Base-by-base conservation (phyloP, 1,140 invertebrate genomes). In the Stegodyphus mimosarum region DNA sequence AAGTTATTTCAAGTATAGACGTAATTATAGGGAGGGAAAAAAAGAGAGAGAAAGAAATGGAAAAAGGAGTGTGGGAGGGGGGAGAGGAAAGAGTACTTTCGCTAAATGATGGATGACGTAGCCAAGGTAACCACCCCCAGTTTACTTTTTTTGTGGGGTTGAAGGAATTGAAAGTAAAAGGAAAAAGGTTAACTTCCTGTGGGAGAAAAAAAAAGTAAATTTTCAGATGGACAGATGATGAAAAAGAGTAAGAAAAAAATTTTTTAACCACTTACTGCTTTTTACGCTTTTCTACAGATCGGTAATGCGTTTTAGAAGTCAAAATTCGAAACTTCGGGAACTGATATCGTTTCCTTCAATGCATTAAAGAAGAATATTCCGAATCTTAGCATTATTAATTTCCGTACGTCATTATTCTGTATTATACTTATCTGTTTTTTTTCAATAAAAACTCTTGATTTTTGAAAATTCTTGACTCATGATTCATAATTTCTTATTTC, bases 1-100 rank as follows among this genome's bases (percentile, higher is more conserved):
- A 80, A 80, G 78, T 80, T 80, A 80, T 80, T 80, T 80, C 78
- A 80, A 80, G 78, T 80, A 80, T 72, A 71, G 78, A 71, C 67
- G 78, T 66, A 80, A 80, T 80, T 80, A 80, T 52, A 77, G 53
- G 64, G 18, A 18, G 48, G 53, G 72, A 80, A 48, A 69, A 79
- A n/a, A 48, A 64, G 9, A 55, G 53, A 7, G 18, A 66, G 48
- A 64, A 76, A 76, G 55, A 63, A 48, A 15, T 13, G 64, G 48
- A 76, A 50, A 15, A 49, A 9, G n/a, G 9, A 33, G 10, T 33
- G 7, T 13, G 74, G 74, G 33, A 13, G 6, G 74, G 33, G 33
- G 13, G 13, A 55, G 6, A 6, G 55, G 64, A 53, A 33, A 72
- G 63, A 71, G 67, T 71, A 80, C 78, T 72, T 50, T 72, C 50